Evolutionary conservation across 2,888 invertebrate genomes (phyloP).

Genomic region (Dynastes maya): DNA sequence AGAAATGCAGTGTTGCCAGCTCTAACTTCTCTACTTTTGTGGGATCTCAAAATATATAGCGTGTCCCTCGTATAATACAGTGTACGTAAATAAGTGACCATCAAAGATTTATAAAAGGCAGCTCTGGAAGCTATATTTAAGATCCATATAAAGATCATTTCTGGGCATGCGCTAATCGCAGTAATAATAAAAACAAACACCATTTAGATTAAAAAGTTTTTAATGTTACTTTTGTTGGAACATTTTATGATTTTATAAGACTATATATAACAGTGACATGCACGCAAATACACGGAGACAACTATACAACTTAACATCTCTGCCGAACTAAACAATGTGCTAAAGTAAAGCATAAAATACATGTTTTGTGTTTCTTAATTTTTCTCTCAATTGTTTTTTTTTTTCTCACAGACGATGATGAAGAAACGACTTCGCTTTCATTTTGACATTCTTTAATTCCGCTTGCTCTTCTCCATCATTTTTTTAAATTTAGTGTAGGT

Average conservation of each 20-base stretch:
- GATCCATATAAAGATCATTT: too few relatives aligned
- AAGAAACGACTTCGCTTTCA: conserved; percentile 10
- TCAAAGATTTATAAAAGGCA: too few relatives aligned
- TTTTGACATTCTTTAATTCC: neutral
- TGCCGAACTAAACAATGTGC: conserved; percentile 50
- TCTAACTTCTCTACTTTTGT: too few relatives aligned
- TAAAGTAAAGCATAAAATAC: conserved; percentile 50
- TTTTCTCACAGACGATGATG: neutral
- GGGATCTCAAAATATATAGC: too few relatives aligned
- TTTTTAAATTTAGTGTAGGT: conserved; percentile 23
- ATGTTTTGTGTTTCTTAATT: conserved; percentile 39
- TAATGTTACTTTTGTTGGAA: conserved; percentile 58
- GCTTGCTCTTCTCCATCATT: conserved; percentile 7
- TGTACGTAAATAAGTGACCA: too few relatives aligned
- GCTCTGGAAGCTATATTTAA: too few relatives aligned
- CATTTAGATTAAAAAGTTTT: conserved; percentile 59
- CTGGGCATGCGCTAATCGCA: too few relatives aligned
- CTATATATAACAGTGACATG: conserved; percentile 59
- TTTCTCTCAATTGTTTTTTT: conserved; percentile 20
- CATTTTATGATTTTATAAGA: conserved; percentile 56
- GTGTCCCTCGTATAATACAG: too few relatives aligned
- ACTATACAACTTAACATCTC: conserved; percentile 57
- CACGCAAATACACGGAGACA: conserved; percentile 60
- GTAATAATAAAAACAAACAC: conserved; percentile 46
- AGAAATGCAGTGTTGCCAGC: too few relatives aligned